Evolutionary conservation across 2,113 vertebrate species (phyloP), one percentile per base, ranked within the genome.

Genomic region (Syngnathoides biaculeatus): DNA sequence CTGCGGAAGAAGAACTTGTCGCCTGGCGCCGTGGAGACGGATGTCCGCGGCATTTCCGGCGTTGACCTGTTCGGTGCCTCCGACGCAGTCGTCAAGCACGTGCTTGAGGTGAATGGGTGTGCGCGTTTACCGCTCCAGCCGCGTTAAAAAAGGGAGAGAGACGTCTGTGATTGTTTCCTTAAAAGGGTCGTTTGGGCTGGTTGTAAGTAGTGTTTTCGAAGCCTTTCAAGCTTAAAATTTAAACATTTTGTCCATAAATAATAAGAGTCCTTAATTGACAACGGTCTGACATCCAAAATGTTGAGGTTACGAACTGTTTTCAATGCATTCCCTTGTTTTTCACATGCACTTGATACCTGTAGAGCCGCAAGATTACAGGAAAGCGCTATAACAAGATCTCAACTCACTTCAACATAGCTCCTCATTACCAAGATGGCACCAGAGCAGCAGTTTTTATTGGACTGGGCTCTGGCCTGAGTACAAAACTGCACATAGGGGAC

Each of bases 1-100:
- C 85, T 98, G 70, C 93, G 96, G 79, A 98, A 98, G 93, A 98
- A 98, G 91, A 98, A 98, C 82, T 86, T 98, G 56, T 98, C 95
- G 59, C 96, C 96, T 0, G 95, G 96, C 7, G 94, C 96, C 0
- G 94, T 96, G 87, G 96, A 98, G 68, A 94, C 94, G 0, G 96
- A 98, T 0, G 95, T 97, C 65, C 92, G 96, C 5, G 94, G 95
- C 48, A 93, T 98, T 79, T 95, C 95, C 0, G 96, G 96, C 0
- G 96, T 98, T 5, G 96, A 98, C 79, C 85, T 98, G 45, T 98
- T 98, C 15, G 96, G 96, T 6, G 95, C 94, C 0, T 96, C 96
- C 0, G 96, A 98, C 35, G 96, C 96, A 0, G 95, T 98, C 14
- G 96, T 98, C 69, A 98, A 98, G 76, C 96, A 98, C 0, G 96